These are phyloP conservation scores for Rhagium mordax DNA, from an alignment of 2,888 invertebrate genomes.

Conservation along the genomic window DNA sequence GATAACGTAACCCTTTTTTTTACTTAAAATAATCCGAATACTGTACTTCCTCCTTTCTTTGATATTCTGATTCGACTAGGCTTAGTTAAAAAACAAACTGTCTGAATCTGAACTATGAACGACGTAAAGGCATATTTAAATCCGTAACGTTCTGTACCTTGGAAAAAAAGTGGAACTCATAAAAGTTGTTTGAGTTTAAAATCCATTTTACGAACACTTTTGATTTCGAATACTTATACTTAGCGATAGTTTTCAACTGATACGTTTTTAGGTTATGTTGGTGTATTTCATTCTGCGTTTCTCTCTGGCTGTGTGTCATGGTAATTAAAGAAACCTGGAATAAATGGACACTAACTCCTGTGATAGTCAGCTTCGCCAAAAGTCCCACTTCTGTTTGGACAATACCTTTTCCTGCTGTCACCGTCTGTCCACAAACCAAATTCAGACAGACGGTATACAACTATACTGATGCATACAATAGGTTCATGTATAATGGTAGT, in stretches of 20 bases:
- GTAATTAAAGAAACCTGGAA: slow-evolving; percentile 78
- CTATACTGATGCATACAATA: slow-evolving; percentile 66
- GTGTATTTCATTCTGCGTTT: slow-evolving; percentile 75
- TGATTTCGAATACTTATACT: no score
- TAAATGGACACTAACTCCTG: slow-evolving; percentile 83
- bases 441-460: slow-evolving; percentile 76
- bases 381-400: slow-evolving; percentile 80
- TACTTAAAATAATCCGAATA: no score
- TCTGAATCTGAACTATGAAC: no score
- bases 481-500: slow-evolving; percentile 33
- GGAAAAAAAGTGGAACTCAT: no score
- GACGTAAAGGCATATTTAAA: no score
- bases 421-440: slow-evolving; percentile 74
- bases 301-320: slow-evolving; percentile 75
- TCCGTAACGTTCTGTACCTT: no score
- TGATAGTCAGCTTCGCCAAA: slow-evolving; percentile 84
- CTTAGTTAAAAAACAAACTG: no score
- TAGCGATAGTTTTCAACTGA: neutral
- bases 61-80: no score
- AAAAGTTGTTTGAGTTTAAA: no score
- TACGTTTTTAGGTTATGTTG: slow-evolving; percentile 74
- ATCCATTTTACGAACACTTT: no score
- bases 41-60: no score
- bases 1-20: no score
- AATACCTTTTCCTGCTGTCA: slow-evolving; percentile 70